These are phyloP conservation scores for Leptura quadrifasciata DNA, from an alignment of 2,888 invertebrate species.

Conservation along the genomic window DNA sequence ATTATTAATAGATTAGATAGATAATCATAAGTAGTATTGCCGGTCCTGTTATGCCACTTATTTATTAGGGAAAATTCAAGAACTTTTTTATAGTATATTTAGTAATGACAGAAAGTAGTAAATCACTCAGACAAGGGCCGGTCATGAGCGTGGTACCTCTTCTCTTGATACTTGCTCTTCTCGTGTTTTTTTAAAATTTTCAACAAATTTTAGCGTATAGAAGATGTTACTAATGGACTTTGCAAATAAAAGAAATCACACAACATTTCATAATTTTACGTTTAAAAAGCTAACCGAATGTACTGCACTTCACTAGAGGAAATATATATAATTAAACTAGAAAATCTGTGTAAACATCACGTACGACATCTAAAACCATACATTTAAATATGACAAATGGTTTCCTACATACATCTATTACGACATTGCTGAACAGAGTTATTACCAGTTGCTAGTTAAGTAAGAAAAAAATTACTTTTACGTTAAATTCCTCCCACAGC, in stretches of 20 bases:
- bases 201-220: no score
- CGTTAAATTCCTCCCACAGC: background rate
- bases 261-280: background rate
- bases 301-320: conserved; percentile 11
- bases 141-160: no score
- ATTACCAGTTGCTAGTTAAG: conserved; percentile 17
- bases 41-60: no score
- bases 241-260: background rate
- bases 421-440: conserved; percentile 29
- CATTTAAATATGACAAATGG: conserved; percentile 42
- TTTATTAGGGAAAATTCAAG: no score
- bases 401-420: conserved; percentile 39
- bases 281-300: conserved; percentile 9
- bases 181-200: no score
- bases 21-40: no score
- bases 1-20: no score
- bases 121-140: no score
- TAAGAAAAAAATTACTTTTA: background rate
- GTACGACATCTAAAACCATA: conserved; percentile 46
- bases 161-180: no score
- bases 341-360: conserved; percentile 50
- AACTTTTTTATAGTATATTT: no score
- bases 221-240: background rate
- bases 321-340: conserved; percentile 42
- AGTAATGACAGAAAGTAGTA: no score